Base-by-base conservation (phyloP, 2,888 invertebrate genomes). In the Tuberolachnus salignus region DNA sequence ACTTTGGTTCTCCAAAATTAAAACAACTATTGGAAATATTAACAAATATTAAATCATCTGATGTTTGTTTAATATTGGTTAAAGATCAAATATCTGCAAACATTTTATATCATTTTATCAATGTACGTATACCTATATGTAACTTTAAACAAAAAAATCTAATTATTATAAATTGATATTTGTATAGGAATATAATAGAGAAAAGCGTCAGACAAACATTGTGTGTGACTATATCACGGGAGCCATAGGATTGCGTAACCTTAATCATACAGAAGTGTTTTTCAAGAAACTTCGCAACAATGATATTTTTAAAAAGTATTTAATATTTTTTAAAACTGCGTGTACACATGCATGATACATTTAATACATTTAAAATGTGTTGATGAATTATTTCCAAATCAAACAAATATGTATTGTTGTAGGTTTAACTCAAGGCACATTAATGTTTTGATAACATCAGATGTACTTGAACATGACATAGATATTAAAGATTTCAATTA, bases 401-500 rank as follows among this genome's bases (percentile, higher is more conserved):
- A 34, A 34, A 19, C 11, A 46, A 46, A 46, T 55, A 55, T 21
- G 51, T 59, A 72, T 80, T 82, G 44, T 49, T n/a, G n/a, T 57
- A 87, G 88, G 53, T 92, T 92, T 83, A 87, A 88, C 23, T 85
- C 85, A 11, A 89, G 89, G 11, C 86, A 88, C 46, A 85, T 88
- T 8, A 94, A 94, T 84, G 84, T 92, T 1, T 84, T 94, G 44
- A 86, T 92, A 1, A 89, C 92, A 1, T 92, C 97, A 0, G 91
- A 91, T 84, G 92, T 96, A 0, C 87, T 97, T 44, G 97, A 97
- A 85, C 97, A 97, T 86, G 96, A 95, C 0, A 89, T 96, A 10
- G 95, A 97, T 85, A 89, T 97, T 42, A 92, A 92, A 3, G 88
- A 89, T 44, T 98, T 97, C 84, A 91, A 92, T 81, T 86, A 94